A percentile compares a stretch with the other conserved stretches of the same genome.
phyloP scores from a whole-genome alignment of 2,888 invertebrate species.

The Melieria picta region DNA sequence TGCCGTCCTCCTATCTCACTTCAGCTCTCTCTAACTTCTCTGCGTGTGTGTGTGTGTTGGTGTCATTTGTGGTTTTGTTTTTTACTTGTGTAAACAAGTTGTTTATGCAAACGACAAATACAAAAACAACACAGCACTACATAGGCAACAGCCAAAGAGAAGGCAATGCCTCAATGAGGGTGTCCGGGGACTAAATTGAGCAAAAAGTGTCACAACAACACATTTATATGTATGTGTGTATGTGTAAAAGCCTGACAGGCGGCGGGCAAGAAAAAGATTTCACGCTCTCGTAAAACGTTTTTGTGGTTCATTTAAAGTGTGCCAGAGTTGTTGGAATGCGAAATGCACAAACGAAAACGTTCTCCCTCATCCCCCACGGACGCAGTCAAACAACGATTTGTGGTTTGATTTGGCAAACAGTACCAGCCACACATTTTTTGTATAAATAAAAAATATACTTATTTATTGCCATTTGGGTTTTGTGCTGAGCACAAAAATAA shows the following conservation, averaged over 20 bases:
- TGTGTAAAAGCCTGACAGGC: background rate
- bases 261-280: slow-evolving; percentile 19
- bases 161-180: too few relatives aligned
- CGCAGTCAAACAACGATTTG: too few relatives aligned
- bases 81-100: slow-evolving; percentile 34
- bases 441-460: too few relatives aligned
- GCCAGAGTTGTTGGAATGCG: background rate
- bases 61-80: slow-evolving; percentile 33
- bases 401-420: too few relatives aligned
- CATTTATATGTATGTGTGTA: background rate
- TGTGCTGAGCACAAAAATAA: too few relatives aligned
- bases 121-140: background rate
- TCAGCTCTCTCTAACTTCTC: background rate
- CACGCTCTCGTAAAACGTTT: slow-evolving; percentile 21
- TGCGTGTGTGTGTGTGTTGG: background rate
- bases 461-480: too few relatives aligned
- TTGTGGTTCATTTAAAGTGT: slow-evolving; percentile 24
- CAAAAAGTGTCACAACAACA: too few relatives aligned
- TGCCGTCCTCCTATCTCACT: background rate
- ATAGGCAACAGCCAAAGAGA: background rate
- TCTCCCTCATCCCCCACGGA: background rate
- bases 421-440: too few relatives aligned
- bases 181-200: too few relatives aligned
- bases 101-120: slow-evolving; percentile 12
- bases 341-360: background rate